Conservation (phyloP, 1,140 invertebrate species). For the Trichomalopsis sarcophagae region DNA sequence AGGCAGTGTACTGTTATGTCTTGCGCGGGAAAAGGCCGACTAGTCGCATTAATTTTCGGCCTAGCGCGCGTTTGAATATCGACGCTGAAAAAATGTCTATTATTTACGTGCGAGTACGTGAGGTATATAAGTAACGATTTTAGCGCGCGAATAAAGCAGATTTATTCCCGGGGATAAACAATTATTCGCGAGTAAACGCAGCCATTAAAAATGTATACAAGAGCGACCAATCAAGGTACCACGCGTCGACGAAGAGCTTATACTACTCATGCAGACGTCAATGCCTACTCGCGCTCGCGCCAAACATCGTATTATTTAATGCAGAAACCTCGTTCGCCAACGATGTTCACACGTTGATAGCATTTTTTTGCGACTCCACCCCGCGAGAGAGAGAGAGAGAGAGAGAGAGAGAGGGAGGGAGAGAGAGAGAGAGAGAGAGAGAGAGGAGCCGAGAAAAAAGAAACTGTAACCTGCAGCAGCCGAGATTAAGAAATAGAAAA, state of each 20-base stretch:
- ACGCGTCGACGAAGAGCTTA: not conserved
- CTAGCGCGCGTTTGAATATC: not conserved
- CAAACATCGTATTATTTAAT: slow-evolving; percentile 24
- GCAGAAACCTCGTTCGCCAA: not conserved
- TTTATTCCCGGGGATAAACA: not conserved
- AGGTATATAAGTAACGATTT: not conserved
- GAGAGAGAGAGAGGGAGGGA: not conserved
- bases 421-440: too few species aligned
- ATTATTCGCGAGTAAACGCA: not conserved
- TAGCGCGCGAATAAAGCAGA: not conserved
- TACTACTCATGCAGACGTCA: not conserved
- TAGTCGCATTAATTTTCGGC: slow-evolving; percentile 30
- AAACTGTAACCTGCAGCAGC: not conserved
- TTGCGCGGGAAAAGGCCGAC: not conserved
- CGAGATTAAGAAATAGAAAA: slow-evolving; percentile 47
- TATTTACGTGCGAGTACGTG: not conserved
- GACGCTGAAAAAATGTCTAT: not conserved
- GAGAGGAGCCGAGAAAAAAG: not conserved
- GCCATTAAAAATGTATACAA: not conserved
- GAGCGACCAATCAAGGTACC: not conserved
- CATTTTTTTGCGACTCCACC: slow-evolving; percentile 8
- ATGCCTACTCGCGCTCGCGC: not conserved
- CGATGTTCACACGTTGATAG: slow-evolving; percentile 53
- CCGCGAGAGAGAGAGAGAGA: not conserved
- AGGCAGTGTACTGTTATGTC: slow-evolving; percentile 4